Conservation (phyloP, 2,888 invertebrate genomes). For the Lithophane leautieri region DNA sequence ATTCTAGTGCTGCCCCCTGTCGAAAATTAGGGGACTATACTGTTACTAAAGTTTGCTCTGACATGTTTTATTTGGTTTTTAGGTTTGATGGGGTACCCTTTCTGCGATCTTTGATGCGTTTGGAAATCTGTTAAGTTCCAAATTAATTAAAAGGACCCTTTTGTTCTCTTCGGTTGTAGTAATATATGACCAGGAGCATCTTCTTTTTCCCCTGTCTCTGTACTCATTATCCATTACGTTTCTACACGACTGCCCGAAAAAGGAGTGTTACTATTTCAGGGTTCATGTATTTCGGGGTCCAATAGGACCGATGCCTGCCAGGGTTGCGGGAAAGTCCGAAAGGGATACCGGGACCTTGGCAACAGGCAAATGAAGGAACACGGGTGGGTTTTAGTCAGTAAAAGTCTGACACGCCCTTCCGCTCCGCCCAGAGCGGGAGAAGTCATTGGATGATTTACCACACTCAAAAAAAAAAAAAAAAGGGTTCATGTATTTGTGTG, state of each 20-base stretch:
- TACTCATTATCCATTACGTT: neutral
- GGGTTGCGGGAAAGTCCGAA: no score
- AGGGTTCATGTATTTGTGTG: neutral
- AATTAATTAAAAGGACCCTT: no score
- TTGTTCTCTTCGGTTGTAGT: neutral
- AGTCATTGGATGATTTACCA: no score
- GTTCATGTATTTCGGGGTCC: no score
- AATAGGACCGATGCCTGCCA: no score
- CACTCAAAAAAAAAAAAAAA: no score
- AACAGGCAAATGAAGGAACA: no score
- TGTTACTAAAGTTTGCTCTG: slow-evolving; percentile 39
- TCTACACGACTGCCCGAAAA: neutral
- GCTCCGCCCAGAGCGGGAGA: no score
- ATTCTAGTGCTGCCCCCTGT: slow-evolving; percentile 72
- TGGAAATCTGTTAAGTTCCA: neutral
- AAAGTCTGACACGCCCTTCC: no score
- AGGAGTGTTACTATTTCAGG: neutral
- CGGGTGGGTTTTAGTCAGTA: no score
- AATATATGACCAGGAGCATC: neutral
- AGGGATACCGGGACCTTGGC: no score
- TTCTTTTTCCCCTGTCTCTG: neutral
- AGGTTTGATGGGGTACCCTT: slow-evolving; percentile 7
- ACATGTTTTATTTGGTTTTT: slow-evolving; percentile 41
- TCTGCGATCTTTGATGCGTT: neutral
- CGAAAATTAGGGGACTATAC: slow-evolving; percentile 67